phyloP scores from a whole-genome alignment of 2,888 invertebrate species.

The Luperina testacea region DNA sequence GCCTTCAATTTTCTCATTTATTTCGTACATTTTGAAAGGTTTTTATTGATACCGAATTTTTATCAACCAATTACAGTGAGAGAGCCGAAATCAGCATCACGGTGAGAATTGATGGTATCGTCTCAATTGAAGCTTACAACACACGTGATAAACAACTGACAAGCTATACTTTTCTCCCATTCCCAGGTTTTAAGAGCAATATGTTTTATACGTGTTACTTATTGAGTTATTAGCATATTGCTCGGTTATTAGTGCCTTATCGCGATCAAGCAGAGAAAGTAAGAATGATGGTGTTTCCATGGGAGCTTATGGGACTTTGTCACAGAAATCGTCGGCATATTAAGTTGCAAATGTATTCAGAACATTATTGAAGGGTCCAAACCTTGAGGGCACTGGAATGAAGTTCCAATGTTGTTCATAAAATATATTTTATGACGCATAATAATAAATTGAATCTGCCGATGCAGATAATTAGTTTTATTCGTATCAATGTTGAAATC shows the following conservation, averaged over 20 bases:
- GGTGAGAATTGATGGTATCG: slow-evolving; percentile 46
- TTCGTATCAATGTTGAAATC: not conserved
- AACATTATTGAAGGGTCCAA: slow-evolving; percentile 18
- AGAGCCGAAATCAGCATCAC: slow-evolving; percentile 14
- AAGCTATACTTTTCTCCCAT: slow-evolving; percentile 47
- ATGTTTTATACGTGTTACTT: slow-evolving; percentile 40
- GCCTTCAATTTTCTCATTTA: not conserved
- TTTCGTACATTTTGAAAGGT: not conserved
- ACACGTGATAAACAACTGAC: slow-evolving; percentile 53
- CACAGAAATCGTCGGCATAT: slow-evolving; percentile 55
- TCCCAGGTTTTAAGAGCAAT: slow-evolving; percentile 45
- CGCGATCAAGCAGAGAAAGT: slow-evolving; percentile 60
- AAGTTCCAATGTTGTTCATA: slow-evolving; percentile 1
- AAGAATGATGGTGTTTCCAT: slow-evolving; percentile 57
- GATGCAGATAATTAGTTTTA: not conserved
- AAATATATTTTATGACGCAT: slow-evolving; percentile 4
- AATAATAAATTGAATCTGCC: not conserved
- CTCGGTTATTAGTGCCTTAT: slow-evolving; percentile 61
- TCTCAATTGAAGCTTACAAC: slow-evolving; percentile 44
- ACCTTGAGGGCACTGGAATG: slow-evolving; percentile 20
- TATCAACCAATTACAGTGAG: slow-evolving; percentile 9
- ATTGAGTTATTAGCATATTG: slow-evolving; percentile 63
- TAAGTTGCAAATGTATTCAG: slow-evolving; percentile 48
- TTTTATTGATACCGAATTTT: not conserved
- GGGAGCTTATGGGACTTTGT: slow-evolving; percentile 52